These are phyloP conservation scores for Carcinoscorpius rotundicauda DNA, from an alignment of 1,140 invertebrate species.

Conservation along the genomic window DNA sequence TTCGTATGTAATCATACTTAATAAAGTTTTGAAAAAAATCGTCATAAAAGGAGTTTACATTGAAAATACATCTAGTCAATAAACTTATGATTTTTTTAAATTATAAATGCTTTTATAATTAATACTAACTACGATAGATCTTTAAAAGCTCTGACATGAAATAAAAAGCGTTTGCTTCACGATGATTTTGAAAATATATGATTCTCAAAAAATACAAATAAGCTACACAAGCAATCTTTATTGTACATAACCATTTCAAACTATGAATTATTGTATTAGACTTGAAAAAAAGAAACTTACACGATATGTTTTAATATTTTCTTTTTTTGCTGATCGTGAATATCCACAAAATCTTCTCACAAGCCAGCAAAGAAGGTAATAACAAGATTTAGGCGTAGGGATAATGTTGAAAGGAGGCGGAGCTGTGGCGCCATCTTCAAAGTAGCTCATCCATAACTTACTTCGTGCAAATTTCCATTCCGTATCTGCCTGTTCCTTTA, in stretches of 20 bases:
- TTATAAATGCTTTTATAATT: too few relatives aligned
- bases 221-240: slow-evolving; percentile 23
- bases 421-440: slow-evolving; percentile 93
- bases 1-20: too few relatives aligned
- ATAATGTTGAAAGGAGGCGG: slow-evolving; percentile 96
- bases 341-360: slow-evolving; percentile 69
- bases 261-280: slow-evolving; percentile 1
- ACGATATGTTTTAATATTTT: slow-evolving; percentile 80
- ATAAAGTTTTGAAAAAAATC: too few relatives aligned
- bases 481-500: slow-evolving; percentile 83
- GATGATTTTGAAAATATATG: neutral
- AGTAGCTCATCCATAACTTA: slow-evolving; percentile 97
- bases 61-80: too few relatives aligned
- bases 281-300: slow-evolving; percentile 40
- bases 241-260: slow-evolving; percentile 4
- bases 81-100: too few relatives aligned
- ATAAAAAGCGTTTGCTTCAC: too few relatives aligned
- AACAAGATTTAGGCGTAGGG: slow-evolving; percentile 78
- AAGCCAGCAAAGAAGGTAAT: slow-evolving; percentile 73
- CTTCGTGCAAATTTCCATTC: slow-evolving; percentile 98
- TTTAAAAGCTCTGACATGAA: too few relatives aligned
- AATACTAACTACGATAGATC: too few relatives aligned
- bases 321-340: slow-evolving; percentile 68
- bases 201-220: slow-evolving; percentile 30
- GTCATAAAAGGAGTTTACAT: too few relatives aligned